These are phyloP conservation scores for Sphenodon punctatus DNA, from an alignment of 2,797 vertebrate species.

Conservation along the genomic window DNA sequence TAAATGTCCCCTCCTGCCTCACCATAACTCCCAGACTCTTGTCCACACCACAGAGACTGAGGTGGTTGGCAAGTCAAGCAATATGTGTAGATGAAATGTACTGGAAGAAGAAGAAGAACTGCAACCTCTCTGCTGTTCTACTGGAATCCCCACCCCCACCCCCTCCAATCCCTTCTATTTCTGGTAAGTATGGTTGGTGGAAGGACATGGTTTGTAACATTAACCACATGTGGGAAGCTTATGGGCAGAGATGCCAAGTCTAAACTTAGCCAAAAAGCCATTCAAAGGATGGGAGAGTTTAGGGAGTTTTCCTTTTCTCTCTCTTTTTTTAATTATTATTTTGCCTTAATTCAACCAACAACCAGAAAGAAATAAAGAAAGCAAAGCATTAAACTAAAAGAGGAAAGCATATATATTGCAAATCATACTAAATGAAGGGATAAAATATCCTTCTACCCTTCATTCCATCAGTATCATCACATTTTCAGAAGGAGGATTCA, in stretches of 20 bases:
- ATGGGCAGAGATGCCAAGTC: conserved; percentile 69
- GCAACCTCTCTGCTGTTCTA: conserved; percentile 66
- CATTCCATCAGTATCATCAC: too few species aligned
- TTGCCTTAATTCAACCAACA: too few species aligned
- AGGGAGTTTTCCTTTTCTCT: too few species aligned
- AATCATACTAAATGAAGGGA: too few species aligned
- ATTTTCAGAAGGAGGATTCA: too few species aligned
- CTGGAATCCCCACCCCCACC: conserved; percentile 80
- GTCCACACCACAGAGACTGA: conserved; percentile 66
- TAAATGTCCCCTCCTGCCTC: neutral
- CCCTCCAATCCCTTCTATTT: conserved; percentile 69
- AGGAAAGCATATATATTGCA: too few species aligned
- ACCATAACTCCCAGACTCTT: conserved; percentile 23
- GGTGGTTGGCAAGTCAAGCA: conserved; percentile 63
- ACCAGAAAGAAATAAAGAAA: too few species aligned
- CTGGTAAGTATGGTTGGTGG: conserved; percentile 75
- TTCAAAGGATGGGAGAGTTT: conserved; percentile 56
- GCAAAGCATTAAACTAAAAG: too few species aligned
- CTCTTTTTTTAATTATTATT: too few species aligned
- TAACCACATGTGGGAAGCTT: conserved; percentile 76
- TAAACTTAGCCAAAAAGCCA: conserved; percentile 71
- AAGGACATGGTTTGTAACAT: conserved; percentile 73
- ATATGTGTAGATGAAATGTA: conserved; percentile 72
- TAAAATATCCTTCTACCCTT: too few species aligned
- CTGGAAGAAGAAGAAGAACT: conserved; percentile 73